These are phyloP conservation scores for Sycophila sp. DNA, from an alignment of 1,140 invertebrate genomes.

Conservation along the genomic window DNA sequence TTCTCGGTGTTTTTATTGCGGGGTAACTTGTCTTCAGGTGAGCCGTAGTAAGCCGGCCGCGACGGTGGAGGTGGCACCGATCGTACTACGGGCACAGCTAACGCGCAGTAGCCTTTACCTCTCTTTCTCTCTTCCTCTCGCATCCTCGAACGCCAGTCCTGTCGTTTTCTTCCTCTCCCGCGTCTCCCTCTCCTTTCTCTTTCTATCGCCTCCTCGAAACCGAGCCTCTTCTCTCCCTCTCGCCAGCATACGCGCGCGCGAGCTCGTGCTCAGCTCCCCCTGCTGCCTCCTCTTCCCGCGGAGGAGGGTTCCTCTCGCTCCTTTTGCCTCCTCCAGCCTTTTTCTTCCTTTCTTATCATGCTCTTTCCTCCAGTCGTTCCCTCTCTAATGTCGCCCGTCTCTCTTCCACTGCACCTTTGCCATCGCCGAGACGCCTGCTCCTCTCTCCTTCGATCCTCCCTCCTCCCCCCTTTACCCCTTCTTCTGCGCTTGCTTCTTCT, in stretches of 20 bases:
- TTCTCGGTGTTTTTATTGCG: constrained; percentile 66
- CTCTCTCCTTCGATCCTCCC: constrained; percentile 7
- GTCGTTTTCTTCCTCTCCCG: constrained; percentile 44
- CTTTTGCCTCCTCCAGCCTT: constrained; percentile 27
- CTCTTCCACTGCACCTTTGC: constrained; percentile 30
- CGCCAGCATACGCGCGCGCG: not conserved
- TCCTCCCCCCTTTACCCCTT: not conserved
- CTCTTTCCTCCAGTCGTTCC: constrained; percentile 14
- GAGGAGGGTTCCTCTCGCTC: not conserved
- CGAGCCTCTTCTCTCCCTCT: constrained; percentile 33
- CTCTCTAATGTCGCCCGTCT: not conserved
- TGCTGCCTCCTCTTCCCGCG: not conserved
- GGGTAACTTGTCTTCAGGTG: constrained; percentile 67
- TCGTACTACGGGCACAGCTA: constrained; percentile 63
- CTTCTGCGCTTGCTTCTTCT: not conserved
- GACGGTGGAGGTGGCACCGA: constrained; percentile 57
- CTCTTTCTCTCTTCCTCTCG: constrained; percentile 32
- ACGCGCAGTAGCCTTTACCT: constrained; percentile 60
- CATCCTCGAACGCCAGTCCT: constrained; percentile 35
- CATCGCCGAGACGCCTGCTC: constrained; percentile 14
- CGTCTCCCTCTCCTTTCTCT: constrained; percentile 20
- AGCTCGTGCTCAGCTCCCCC: not conserved
- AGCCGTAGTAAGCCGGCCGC: constrained; percentile 56
- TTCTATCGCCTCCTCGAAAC: constrained; percentile 34
- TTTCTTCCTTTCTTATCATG: constrained; percentile 37